Conservation (phyloP, 2,888 invertebrate genomes). For the Drosophila neutralis region DNA sequence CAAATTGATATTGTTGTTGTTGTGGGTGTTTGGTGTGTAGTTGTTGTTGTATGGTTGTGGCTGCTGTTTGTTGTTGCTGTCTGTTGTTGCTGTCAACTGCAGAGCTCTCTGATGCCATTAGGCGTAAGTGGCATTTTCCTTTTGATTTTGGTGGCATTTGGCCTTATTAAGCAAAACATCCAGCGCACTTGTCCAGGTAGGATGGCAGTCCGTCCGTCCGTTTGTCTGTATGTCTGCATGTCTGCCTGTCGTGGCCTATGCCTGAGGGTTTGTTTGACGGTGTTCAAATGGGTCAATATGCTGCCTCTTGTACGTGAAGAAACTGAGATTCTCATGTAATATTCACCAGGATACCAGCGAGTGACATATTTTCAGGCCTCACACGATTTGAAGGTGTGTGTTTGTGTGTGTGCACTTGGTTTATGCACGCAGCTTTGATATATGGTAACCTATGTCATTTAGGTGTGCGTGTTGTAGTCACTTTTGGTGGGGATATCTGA, state of each 20-base stretch:
- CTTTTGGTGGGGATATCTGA: background rate
- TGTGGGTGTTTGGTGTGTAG: background rate
- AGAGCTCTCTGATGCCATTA: slow-evolving; percentile 67
- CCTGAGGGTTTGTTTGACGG: slow-evolving; percentile 47
- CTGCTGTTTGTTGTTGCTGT: slow-evolving; percentile 7
- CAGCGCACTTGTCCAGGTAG: slow-evolving; percentile 28
- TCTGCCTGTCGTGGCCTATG: background rate
- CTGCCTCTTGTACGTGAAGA: slow-evolving; percentile 18
- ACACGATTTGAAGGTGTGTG: slow-evolving; percentile 22
- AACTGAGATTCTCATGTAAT: slow-evolving; percentile 64
- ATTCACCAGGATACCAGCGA: slow-evolving; percentile 60
- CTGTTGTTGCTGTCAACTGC: slow-evolving; percentile 43
- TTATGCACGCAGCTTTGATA: slow-evolving; percentile 58
- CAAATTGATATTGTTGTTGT: slow-evolving; percentile 14
- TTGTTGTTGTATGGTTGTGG: slow-evolving; percentile 2
- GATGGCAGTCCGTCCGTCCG: background rate
- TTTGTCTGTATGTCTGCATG: background rate
- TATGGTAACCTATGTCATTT: slow-evolving; percentile 50
- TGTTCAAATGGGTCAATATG: slow-evolving; percentile 70
- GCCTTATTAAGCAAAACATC: slow-evolving; percentile 72
- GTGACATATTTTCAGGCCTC: slow-evolving; percentile 65
- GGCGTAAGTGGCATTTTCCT: slow-evolving; percentile 76
- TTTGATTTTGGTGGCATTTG: slow-evolving; percentile 77
- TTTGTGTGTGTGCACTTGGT: slow-evolving; percentile 53
- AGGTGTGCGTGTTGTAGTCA: slow-evolving; percentile 24